Percentiles rank a stretch among this genome's conserved stretches.
Conservation (phyloP, 2,797 vertebrate genomes). For the Taeniopygia guttata region DNA sequence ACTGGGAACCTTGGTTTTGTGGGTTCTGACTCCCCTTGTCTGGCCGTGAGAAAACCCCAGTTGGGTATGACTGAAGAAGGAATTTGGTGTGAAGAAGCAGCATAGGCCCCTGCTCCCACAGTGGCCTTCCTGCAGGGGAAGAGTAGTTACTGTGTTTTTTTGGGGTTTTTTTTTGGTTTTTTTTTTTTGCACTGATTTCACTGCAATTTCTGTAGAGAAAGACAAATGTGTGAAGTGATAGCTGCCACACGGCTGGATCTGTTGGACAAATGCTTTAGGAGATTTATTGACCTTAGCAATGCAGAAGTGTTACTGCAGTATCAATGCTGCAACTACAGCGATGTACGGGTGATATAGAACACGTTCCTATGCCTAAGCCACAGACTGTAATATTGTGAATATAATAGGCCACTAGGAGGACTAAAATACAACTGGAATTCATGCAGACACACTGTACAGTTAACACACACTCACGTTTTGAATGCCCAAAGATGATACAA, state of each 20-base stretch:
- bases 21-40: neutral
- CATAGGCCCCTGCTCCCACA: neutral
- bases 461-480: neutral
- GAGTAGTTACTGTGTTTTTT: neutral
- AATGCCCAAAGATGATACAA: neutral
- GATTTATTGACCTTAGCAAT: neutral
- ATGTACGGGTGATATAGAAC: neutral
- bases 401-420: conserved; percentile 63
- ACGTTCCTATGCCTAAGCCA: neutral
- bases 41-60: neutral
- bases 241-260: neutral
- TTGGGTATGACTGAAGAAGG: neutral
- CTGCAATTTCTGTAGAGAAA: neutral
- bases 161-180: neutral
- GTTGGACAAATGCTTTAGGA: neutral
- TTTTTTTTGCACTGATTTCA: neutral
- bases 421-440: conserved; percentile 64
- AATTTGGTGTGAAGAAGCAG: neutral
- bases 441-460: neutral
- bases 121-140: neutral
- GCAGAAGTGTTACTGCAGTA: neutral
- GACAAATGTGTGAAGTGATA: neutral
- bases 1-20: neutral
- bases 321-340: neutral
- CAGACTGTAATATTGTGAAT: conserved; percentile 23